A percentile compares a stretch with the other conserved stretches of the same genome.
These are phyloP conservation scores for Aphidoletes aphidimyza DNA, from an alignment of 2,888 invertebrate species.

Conservation along the genomic window DNA sequence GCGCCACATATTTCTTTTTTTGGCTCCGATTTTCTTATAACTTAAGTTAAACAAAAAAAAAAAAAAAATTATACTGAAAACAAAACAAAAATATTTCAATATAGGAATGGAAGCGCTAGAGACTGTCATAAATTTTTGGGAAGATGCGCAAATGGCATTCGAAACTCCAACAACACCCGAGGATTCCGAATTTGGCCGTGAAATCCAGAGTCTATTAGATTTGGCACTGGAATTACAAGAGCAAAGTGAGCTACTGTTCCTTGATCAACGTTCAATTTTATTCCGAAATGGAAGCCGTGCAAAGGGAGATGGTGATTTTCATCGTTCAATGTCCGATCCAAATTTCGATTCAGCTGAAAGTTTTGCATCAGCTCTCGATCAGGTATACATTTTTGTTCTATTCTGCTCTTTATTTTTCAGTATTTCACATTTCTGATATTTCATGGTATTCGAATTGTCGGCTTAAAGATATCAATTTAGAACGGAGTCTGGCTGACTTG, in stretches of 20 bases:
- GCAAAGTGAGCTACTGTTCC: slow-evolving; percentile 86
- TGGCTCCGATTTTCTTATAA: background rate
- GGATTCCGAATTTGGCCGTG: slow-evolving; percentile 85
- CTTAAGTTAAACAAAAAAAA: background rate
- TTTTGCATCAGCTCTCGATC: slow-evolving; percentile 95
- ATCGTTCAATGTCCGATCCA: slow-evolving; percentile 67
- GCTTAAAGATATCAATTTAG: no score
- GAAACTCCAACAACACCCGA: slow-evolving; percentile 77
- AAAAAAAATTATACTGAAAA: no score
- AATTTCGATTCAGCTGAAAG: slow-evolving; percentile 92
- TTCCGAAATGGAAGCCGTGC: slow-evolving; percentile 77
- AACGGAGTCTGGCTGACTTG: background rate
- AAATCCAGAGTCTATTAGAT: slow-evolving; percentile 83
- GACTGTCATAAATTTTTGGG: slow-evolving; percentile 93
- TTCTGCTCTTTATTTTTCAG: no score
- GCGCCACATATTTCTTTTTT: no score
- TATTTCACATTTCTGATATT: no score
- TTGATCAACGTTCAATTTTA: slow-evolving; percentile 87
- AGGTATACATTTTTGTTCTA: slow-evolving; percentile 70
- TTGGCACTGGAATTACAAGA: slow-evolving; percentile 87
- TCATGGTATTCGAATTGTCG: no score
- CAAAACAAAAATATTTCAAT: background rate
- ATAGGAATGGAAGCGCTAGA: slow-evolving; percentile 92
- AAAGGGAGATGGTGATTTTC: slow-evolving; percentile 61
- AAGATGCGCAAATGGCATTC: slow-evolving; percentile 89